Base-by-base conservation (phyloP, 30 jellyfish, hydroid and myxozoan species). In the Turritopsis dohrnii region DNA sequence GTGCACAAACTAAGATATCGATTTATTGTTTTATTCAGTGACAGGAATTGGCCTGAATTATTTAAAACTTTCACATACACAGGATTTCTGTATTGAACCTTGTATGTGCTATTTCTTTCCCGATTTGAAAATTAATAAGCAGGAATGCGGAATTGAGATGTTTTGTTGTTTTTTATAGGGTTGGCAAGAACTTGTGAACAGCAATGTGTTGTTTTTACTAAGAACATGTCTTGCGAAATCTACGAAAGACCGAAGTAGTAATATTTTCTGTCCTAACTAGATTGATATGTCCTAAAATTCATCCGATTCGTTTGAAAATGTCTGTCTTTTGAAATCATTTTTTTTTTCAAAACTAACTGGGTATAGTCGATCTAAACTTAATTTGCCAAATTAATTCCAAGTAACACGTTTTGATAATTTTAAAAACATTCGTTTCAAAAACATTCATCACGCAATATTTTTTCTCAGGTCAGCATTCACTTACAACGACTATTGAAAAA, bases 191-290 rank as follows among this genome's bases (percentile, higher is more conserved):
- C 73, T 66, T 0, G 88, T 90, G 0, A 90, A 87, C 65, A 88
- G 83, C 30, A 85, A 95, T 21, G 85, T 92, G 31, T 76, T 87
- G 21, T 90, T 87, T 76, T 69, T 92, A 26, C 82, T 92, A 25
- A 83, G 74, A 28, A 92, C 98, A 7, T 92, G 98, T 81, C 90
- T 92, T n/a, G 96, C 98, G 74, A 92, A 92, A 65, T 84, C 96
- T 19, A 28, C 96, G 0, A 92, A 92, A 72, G 98, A 92, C 29
- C 96, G 85, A 81, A 84, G 72, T 66, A 89, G 98, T 92, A 79
- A 53, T 23, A 75, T 60, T n/a, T 65, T 69, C 81, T 7, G 31
- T 18, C 22, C 18, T 26, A 18, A 69, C 9, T 41, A 41, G 13
- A 41, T 41, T 13, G 13, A 41, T n/a, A n/a, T n/a, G n/a, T n/a